These are phyloP conservation scores for Andrena marginata DNA, from an alignment of 2,888 invertebrate genomes.

Conservation along the genomic window DNA sequence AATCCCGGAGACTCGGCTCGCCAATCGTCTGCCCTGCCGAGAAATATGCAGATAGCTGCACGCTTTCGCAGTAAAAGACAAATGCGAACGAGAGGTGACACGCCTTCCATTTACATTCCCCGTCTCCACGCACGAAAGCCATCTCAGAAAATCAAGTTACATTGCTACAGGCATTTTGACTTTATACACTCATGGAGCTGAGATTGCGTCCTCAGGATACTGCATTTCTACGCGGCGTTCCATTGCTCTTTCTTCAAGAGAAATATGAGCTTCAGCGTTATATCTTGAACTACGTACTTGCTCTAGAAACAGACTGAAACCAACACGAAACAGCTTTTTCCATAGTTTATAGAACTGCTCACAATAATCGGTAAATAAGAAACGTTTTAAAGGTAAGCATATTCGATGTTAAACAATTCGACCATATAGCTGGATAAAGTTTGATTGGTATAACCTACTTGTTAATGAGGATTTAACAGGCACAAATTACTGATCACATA, in stretches of 20 bases:
- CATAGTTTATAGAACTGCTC: neutral
- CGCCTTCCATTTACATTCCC: neutral
- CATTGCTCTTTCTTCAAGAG: neutral
- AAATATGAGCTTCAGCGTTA: neutral
- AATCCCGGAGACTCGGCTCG: neutral
- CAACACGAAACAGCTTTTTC: neutral
- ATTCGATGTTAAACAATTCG: too few species aligned
- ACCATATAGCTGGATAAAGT: neutral
- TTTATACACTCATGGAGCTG: neutral
- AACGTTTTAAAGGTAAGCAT: neutral
- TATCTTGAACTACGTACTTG: neutral
- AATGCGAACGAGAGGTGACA: neutral
- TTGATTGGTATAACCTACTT: neutral
- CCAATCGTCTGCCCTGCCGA: neutral
- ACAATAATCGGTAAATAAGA: neutral
- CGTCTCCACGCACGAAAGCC: neutral
- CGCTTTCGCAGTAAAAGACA: neutral
- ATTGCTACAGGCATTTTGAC: neutral
- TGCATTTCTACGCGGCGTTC: neutral
- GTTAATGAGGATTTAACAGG: neutral
- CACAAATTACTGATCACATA: neutral
- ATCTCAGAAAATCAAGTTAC: conserved; percentile 1
- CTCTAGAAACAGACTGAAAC: neutral
- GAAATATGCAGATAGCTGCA: neutral
- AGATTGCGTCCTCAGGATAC: neutral